Base-by-base conservation (phyloP, 2,797 vertebrate genomes). In the Limosa lapponica region DNA sequence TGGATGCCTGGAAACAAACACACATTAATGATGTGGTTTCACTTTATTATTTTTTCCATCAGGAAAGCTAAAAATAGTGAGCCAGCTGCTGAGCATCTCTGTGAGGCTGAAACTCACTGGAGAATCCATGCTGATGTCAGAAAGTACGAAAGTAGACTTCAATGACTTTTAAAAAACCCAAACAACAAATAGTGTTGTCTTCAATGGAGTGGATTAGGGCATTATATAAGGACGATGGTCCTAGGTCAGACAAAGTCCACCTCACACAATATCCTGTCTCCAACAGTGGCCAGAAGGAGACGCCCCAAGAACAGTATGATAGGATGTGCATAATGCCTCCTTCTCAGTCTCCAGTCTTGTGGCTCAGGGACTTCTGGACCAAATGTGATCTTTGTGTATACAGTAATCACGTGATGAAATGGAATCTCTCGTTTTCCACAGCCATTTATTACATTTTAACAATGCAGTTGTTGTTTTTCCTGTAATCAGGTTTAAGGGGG, bases 121-220 rank as follows among this genome's bases (percentile, higher is more conserved):
- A 93, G 88, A 94, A 94, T 93, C 94, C 88, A 89, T 69, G 80
- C 58, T 89, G 86, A 90, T 89, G 80, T 90, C 88, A 94, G 80
- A 93, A 94, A 89, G 43, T 6, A 82, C 25, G 36, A 91, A 22
- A 87, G 62, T 52, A 61, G 30, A 79, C 37, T 67, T 88, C 78
- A 93, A 93, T 67, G 52, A 93, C 54, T 75, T 84, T 73, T 13
- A 89, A 89, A 49, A 91, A 89, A 13, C 2, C 3, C 34, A 44
- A 61, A 80, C 19, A 93, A 79, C 28, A 81, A 55, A 48, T 28
- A 36, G 5, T 3, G 4, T 36, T 86, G 27, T 44, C 48, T 85
- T 90, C 64, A 80, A 61, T 52, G 27, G 7, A 43, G 32, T 34
- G 32, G 52, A 75, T 75, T 71, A 64, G n/a, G 61, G 44, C 30